Conservation (phyloP, 1,140 invertebrate genomes). For the Drosophila obscura region DNA sequence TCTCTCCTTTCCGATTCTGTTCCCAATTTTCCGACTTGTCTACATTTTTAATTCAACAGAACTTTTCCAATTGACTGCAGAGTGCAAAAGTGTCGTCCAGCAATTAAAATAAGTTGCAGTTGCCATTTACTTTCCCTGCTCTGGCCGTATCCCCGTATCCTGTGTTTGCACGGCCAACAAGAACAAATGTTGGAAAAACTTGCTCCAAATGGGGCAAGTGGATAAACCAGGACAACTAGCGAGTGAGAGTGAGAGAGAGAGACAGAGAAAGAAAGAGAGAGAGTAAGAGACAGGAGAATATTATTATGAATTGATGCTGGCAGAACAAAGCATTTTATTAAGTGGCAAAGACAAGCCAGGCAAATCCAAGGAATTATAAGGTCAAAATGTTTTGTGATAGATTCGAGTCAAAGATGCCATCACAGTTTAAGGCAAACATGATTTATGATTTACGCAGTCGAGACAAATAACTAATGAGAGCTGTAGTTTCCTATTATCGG, state of each 20-base stretch:
- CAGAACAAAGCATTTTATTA: conserved; percentile 55
- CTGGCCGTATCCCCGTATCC: conserved; percentile 12
- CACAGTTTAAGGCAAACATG: neutral
- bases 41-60: conserved; percentile 69
- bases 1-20: neutral
- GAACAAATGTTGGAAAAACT: conserved; percentile 53
- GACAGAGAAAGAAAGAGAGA: conserved; percentile 7
- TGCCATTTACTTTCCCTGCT: conserved; percentile 61
- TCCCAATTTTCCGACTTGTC: conserved; percentile 26
- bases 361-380: conserved; percentile 18
- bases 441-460: neutral
- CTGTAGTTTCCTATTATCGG: neutral
- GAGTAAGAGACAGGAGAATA: conserved; percentile 27
- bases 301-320: conserved; percentile 58
- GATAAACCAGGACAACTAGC: conserved; percentile 9
- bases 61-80: conserved; percentile 76
- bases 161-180: conserved; percentile 60
- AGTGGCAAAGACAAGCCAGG: conserved; percentile 46
- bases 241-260: conserved; percentile 1
- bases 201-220: conserved; percentile 8
- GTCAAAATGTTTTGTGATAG: conserved; percentile 20
- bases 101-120: conserved; percentile 77
- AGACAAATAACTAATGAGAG: no score
- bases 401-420: neutral
- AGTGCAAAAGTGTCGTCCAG: conserved; percentile 74